Conservation (phyloP, 2,113 vertebrate species). For the Ptilonorhynchus violaceus region DNA sequence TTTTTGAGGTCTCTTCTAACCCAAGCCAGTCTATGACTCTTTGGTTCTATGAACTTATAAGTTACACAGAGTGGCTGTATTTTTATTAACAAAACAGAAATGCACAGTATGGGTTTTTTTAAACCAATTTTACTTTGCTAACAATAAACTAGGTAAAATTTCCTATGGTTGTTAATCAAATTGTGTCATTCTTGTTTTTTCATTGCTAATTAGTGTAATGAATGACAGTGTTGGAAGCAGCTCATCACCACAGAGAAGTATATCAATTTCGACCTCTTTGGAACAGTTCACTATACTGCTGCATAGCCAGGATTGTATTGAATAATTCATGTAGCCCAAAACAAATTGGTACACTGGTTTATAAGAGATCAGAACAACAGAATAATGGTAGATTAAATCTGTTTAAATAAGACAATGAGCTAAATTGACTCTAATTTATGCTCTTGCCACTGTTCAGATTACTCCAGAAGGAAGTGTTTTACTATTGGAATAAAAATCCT, state of each 20-base stretch:
- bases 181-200: not conserved
- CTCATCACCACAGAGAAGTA: not conserved
- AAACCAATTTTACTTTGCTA: not conserved
- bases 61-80: not conserved
- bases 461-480: not conserved
- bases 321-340: not conserved
- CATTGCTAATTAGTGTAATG: not conserved
- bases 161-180: not conserved
- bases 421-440: not conserved
- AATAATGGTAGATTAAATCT: not conserved
- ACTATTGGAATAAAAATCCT: not conserved
- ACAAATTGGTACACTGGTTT: not conserved
- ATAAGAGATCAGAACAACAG: not conserved
- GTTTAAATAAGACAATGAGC: not conserved
- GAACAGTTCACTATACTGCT: not conserved
- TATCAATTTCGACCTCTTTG: not conserved
- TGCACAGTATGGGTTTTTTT: fast-evolving
- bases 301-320: not conserved
- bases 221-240: not conserved
- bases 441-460: not conserved
- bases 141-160: not conserved
- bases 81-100: not conserved
- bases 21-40: not conserved
- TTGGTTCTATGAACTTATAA: not conserved
- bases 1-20: not conserved